Evolutionary conservation across 2,888 invertebrate genomes (phyloP).

Genomic region (Chymomyza fuscimana): DNA sequence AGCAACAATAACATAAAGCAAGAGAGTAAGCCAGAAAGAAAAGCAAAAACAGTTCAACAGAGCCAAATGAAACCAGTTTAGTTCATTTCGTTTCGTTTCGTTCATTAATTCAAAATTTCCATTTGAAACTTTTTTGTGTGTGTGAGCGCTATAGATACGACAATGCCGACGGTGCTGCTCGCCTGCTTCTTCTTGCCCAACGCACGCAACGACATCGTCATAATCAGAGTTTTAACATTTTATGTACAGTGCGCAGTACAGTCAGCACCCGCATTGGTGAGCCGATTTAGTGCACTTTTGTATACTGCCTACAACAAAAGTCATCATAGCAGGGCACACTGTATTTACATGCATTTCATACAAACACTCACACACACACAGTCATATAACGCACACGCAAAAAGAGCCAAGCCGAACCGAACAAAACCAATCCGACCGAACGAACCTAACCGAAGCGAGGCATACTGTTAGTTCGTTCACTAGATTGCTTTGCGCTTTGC

Average conservation of each 20-base stretch:
- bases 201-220: constrained; percentile 57
- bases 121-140: constrained; percentile 74
- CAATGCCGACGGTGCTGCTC: constrained; percentile 52
- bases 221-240: constrained; percentile 73
- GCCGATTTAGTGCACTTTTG: neutral
- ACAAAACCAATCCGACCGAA: constrained; percentile 3
- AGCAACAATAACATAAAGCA: constrained; percentile 19
- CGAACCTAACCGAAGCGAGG: constrained; percentile 9
- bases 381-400: constrained; percentile 14
- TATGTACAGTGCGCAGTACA: constrained; percentile 62
- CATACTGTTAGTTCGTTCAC: constrained; percentile 39
- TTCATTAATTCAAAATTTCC: constrained; percentile 79
- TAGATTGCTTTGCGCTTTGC: constrained; percentile 14
- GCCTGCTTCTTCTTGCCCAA: constrained; percentile 35
- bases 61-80: constrained; percentile 76
- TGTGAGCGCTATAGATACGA: constrained; percentile 40
- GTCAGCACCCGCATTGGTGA: constrained; percentile 24
- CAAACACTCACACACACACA: constrained; percentile 34
- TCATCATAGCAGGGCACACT: constrained; percentile 29
- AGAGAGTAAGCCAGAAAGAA: constrained; percentile 38
- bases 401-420: constrained; percentile 6
- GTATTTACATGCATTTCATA: constrained; percentile 54
- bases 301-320: neutral
- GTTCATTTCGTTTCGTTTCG: constrained; percentile 76
- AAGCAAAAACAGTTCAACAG: constrained; percentile 59